Percentiles rank a stretch among this genome's conserved stretches.
These are phyloP conservation scores for Morpho helenor DNA, from an alignment of 2,888 invertebrate genomes.

Conservation along the genomic window DNA sequence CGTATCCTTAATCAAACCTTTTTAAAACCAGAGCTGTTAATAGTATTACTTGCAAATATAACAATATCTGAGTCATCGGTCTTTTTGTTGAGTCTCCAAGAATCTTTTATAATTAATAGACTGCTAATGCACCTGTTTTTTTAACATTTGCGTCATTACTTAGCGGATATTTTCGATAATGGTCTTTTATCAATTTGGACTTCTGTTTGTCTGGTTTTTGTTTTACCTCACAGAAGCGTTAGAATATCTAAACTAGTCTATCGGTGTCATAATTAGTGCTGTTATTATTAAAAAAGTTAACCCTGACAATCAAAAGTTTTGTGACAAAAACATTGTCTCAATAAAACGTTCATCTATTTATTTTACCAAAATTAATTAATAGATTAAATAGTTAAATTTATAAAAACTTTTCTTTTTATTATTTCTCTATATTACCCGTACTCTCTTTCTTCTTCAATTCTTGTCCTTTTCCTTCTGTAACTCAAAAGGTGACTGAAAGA, in stretches of 20 bases:
- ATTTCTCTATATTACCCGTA: no score
- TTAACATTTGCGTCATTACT: conserved; percentile 14
- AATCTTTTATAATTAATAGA: conserved; percentile 19
- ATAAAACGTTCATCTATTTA: no score
- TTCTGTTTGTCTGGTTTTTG: conserved; percentile 4
- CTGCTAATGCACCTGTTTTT: conserved; percentile 15
- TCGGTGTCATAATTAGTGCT: no score
- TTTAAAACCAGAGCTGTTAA: conserved; percentile 22
- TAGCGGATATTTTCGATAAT: conserved; percentile 16
- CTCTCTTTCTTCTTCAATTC: no score
- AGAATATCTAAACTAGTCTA: background rate
- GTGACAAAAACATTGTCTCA: no score
- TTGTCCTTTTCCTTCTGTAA: no score
- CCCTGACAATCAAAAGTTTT: no score
- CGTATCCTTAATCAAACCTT: conserved; percentile 1
- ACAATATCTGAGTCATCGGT: conserved; percentile 12
- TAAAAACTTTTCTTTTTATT: no score
- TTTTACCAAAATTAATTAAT: no score
- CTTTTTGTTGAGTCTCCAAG: conserved; percentile 14
- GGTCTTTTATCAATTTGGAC: conserved; percentile 10
- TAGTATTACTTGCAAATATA: conserved; percentile 9
- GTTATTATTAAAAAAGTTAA: no score
- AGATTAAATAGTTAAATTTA: no score
- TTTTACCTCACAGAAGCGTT: background rate
- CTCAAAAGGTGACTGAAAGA: no score